phyloP scores from a whole-genome alignment of 2,113 vertebrate genomes.

The Oncorhynchus mykiss region DNA sequence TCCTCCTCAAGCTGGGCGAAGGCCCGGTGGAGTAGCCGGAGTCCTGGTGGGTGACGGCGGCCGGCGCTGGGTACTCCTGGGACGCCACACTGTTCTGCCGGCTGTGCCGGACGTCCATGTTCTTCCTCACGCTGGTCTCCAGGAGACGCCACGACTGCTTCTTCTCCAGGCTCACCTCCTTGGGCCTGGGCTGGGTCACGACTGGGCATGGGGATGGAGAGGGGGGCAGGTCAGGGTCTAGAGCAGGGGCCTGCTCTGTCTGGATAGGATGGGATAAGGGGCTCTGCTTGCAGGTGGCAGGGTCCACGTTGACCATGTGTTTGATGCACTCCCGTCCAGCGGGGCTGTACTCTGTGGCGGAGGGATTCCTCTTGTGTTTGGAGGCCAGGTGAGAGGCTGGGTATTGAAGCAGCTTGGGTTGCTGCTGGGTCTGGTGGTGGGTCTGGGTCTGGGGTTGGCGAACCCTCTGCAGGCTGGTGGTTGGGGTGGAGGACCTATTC shows the following conservation, averaged over 20 bases:
- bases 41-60: conserved; percentile 75
- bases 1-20: conserved; percentile 78
- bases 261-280: neutral
- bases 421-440: neutral
- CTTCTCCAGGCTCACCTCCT: conserved; percentile 67
- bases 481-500: conserved; percentile 52
- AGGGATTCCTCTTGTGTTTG: conserved; percentile 66
- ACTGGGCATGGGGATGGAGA: conserved; percentile 9
- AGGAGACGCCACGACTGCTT: conserved; percentile 76
- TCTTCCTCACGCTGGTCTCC: conserved; percentile 73
- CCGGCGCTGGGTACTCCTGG: conserved; percentile 70
- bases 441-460: conserved; percentile 36
- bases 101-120: conserved; percentile 72
- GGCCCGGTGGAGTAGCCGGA: conserved; percentile 82
- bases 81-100: conserved; percentile 74
- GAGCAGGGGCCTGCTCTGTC: conserved; percentile 33
- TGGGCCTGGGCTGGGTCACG: conserved; percentile 43
- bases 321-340: conserved; percentile 81
- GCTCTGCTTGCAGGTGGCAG: conserved; percentile 33
- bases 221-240: conserved; percentile 25
- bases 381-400: conserved; percentile 61
- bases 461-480: conserved; percentile 67
- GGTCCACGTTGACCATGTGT: conserved; percentile 79
- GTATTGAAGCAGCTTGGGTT: conserved; percentile 70
- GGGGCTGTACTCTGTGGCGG: conserved; percentile 76